A percentile compares a stretch with the other conserved stretches of the same genome.
Conservation (phyloP, 2,888 invertebrate species). For the Volucella inflata region DNA sequence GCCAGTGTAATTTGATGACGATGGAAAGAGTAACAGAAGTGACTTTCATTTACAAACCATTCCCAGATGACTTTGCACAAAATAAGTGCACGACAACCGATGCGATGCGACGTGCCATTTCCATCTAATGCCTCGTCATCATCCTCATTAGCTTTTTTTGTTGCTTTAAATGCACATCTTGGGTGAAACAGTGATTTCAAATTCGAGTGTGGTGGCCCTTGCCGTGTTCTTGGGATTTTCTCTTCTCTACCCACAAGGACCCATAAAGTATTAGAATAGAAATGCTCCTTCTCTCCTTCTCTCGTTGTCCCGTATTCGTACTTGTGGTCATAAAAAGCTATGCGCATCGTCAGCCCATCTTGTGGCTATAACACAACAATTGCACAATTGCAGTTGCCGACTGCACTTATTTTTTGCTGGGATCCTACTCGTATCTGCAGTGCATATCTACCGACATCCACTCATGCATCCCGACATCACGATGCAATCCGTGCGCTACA, state of each 20-base stretch:
- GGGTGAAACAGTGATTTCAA: constrained; percentile 42
- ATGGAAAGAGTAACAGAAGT: constrained; percentile 36
- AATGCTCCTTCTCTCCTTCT: too few species aligned
- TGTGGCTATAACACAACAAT: constrained; percentile 66
- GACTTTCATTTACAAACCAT: constrained; percentile 59
- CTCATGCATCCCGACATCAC: constrained; percentile 74
- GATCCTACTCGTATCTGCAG: constrained; percentile 52
- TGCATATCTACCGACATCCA: constrained; percentile 71
- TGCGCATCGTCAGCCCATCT: constrained; percentile 72
- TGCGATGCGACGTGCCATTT: constrained; percentile 44
- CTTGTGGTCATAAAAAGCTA: constrained; percentile 74
- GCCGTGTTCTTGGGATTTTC: constrained; percentile 23
- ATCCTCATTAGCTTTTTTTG: constrained; percentile 71
- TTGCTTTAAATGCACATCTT: constrained; percentile 22
- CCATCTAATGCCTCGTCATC: constrained; percentile 74
- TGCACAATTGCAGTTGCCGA: constrained; percentile 72
- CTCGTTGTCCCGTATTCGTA: constrained; percentile 13
- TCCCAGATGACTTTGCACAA: constrained; percentile 72
- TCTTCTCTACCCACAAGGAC: constrained; percentile 54
- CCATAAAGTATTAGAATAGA: constrained; percentile 50
- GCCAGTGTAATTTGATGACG: neutral
- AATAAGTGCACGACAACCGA: constrained; percentile 56
- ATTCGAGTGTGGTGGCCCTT: constrained; percentile 7
- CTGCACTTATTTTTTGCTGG: constrained; percentile 29
- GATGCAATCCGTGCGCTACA: constrained; percentile 44